Base-by-base conservation (phyloP, 1,140 invertebrate genomes). In the Augochlora pura region DNA sequence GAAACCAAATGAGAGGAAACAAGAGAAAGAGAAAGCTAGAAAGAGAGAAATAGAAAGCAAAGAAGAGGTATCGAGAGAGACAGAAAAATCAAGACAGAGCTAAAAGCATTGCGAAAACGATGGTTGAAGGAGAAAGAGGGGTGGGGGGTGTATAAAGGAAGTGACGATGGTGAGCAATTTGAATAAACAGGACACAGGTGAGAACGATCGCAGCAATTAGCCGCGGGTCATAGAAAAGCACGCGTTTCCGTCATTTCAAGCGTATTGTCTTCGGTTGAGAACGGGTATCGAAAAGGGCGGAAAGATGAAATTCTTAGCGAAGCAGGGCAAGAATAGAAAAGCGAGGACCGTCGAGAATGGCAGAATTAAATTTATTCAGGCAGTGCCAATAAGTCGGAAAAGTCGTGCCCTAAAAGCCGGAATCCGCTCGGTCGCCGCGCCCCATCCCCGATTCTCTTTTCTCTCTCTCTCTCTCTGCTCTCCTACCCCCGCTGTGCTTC, bases 301-400 rank as follows among this genome's bases (percentile, higher is more conserved):
- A 83, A 87, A 86, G 86, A 89, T 89, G 88, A 90, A 91, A 91
- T 91, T 91, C 88, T 89, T 91, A 89, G 87, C 82, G 72, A 71
- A 64, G 57, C 74, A 68, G 87, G 87, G 80, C 71, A 77, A 80
- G 85, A 84, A 86, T 87, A 85, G 82, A 82, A 81, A 71, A 87
- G 76, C 66, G 64, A 68, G 63, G 80, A 72, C 81, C 76, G 75
- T 79, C 79, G 82, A 84, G 82, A 89, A 87, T 86, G 82, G 83
- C 70, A 85, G 87, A 89, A 91, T 91, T 90, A 90, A 91, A 91
- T 91, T 91, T 91, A 91, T 91, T 91, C 90, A 91, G 85, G 81
- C 87, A 88, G 88, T 90, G 84, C 81, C 90, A 91, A 91, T 90
- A 91, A 90, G 85, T 89, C 85, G 86, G 88, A 90, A 86, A 91